Conservation (phyloP, 1,140 invertebrate genomes). For the Drosophila azteca region DNA sequence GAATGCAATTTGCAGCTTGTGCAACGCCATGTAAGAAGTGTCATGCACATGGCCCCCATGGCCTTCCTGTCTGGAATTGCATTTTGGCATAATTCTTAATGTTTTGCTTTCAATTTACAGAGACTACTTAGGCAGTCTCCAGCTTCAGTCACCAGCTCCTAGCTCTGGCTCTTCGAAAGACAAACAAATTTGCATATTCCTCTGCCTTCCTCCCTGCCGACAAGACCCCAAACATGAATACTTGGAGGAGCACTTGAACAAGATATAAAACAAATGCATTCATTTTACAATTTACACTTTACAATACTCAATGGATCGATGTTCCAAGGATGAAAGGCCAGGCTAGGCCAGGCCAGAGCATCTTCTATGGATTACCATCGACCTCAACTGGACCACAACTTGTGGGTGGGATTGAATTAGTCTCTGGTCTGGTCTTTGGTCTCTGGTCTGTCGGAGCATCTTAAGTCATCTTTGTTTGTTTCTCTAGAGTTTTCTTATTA, state of each 20-base stretch:
- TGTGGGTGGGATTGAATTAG: conserved; percentile 30
- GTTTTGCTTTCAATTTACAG: conserved; percentile 79
- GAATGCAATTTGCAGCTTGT: conserved; percentile 22
- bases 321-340: conserved; percentile 9
- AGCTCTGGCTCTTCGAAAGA: conserved; percentile 5
- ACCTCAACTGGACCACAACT: conserved; percentile 45
- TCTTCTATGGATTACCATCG: conserved; percentile 23
- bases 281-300: conserved; percentile 28
- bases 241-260: conserved; percentile 17
- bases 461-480: conserved; percentile 18
- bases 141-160: neutral
- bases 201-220: neutral
- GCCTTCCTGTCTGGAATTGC: conserved; percentile 21
- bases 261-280: conserved; percentile 53
- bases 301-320: neutral
- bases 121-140: conserved; percentile 59
- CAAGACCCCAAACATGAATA: conserved; percentile 13
- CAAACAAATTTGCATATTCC: conserved; percentile 64
- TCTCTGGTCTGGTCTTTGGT: too few relatives aligned
- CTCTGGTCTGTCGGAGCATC: conserved; percentile 1
- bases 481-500: too few relatives aligned
- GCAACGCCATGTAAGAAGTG: conserved; percentile 46
- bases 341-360: neutral
- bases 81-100: conserved; percentile 79
- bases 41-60: conserved; percentile 55